phyloP scores from a whole-genome alignment of 2,888 invertebrate genomes.

The Phyto melanocephala region DNA sequence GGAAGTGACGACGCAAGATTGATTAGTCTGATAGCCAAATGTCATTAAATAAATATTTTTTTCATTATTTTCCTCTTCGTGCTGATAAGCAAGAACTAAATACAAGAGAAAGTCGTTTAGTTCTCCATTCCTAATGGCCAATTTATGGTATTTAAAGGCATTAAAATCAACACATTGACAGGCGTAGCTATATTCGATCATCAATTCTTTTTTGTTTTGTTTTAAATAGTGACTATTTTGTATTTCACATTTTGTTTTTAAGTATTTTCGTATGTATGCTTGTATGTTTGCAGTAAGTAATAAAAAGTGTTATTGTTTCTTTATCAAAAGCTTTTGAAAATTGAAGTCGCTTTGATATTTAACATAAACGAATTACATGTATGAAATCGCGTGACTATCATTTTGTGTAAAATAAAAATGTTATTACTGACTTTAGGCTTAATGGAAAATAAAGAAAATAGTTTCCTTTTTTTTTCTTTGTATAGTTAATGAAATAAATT shows the following conservation, averaged over 20 bases:
- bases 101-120: too few species aligned
- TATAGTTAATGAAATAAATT: background rate
- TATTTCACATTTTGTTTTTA: background rate
- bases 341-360: conserved; percentile 13
- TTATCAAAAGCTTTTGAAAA: background rate
- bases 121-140: background rate
- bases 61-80: conserved; percentile 3
- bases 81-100: background rate
- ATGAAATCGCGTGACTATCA: conserved; percentile 42
- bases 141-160: background rate
- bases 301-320: background rate
- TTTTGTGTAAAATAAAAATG: background rate
- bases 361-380: too few species aligned
- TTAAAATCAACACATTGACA: conserved; percentile 10
- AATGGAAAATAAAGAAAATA: background rate
- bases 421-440: background rate
- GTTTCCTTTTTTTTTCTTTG: background rate
- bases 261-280: background rate
- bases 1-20: background rate
- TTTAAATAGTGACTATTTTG: background rate
- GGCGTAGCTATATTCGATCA: conserved; percentile 28
- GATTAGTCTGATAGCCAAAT: conserved; percentile 43
- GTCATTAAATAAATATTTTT: conserved; percentile 48
- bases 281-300: too few species aligned
- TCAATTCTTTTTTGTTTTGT: background rate